Conservation (phyloP, 2,888 invertebrate species). For the Drosophila suboccidentalis region DNA sequence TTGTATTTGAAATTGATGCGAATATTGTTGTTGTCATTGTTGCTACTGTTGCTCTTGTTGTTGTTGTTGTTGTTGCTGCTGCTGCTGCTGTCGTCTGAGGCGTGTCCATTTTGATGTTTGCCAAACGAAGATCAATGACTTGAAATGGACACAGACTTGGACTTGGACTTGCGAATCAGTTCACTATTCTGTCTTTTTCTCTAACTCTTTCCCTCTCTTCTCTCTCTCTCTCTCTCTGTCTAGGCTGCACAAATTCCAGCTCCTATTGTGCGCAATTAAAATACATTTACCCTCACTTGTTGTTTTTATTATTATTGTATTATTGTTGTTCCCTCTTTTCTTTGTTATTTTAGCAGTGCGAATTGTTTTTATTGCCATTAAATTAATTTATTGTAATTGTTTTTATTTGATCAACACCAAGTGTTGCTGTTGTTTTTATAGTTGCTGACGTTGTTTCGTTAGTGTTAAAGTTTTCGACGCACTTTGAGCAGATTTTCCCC, state of each 20-base stretch:
- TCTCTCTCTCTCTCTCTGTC: neutral
- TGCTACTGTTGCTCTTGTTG: neutral
- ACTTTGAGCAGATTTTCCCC: conserved; percentile 20
- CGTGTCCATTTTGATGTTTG: conserved; percentile 35
- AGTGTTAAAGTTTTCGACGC: conserved; percentile 5
- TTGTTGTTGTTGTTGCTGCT: neutral
- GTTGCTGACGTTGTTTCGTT: conserved; percentile 17
- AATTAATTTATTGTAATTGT: conserved; percentile 63
- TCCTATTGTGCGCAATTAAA: conserved; percentile 51
- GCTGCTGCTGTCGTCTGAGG: conserved; percentile 18
- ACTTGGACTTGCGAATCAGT: conserved; percentile 31
- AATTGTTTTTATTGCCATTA: conserved; percentile 53
- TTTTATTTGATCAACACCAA: conserved; percentile 44
- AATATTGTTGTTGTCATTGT: conserved; percentile 9
- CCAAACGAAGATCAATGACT: conserved; percentile 68
- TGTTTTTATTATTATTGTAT: conserved; percentile 28
- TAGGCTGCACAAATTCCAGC: conserved; percentile 22
- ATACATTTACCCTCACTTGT: conserved; percentile 33
- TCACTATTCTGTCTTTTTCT: neutral
- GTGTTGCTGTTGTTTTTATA: conserved; percentile 16
- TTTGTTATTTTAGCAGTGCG: conserved; percentile 6
- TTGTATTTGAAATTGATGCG: conserved; percentile 10
- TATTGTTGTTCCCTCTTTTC: conserved; percentile 18
- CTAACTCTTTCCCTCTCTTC: neutral
- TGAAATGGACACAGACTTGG: conserved; percentile 9